phyloP scores from a whole-genome alignment of 2,888 invertebrate genomes.

The Alviniconcha strummeri region DNA sequence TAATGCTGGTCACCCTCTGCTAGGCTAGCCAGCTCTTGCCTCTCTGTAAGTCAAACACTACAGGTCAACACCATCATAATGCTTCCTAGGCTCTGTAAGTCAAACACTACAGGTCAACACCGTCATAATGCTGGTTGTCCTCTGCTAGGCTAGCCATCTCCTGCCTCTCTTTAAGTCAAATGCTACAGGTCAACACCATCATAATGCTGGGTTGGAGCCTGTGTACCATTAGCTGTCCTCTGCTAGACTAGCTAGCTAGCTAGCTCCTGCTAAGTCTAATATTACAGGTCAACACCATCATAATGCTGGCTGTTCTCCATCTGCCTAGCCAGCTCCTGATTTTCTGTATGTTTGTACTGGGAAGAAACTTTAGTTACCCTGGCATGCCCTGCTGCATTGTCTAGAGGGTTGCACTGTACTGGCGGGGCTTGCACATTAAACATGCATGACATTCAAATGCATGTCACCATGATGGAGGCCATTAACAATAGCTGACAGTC shows the following conservation, averaged over 20 bases:
- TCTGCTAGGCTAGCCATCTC: conserved; percentile 12
- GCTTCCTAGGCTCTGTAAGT: too few species aligned
- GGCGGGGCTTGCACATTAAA: too few species aligned
- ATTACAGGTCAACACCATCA: neutral
- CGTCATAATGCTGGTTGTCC: neutral
- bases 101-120: too few species aligned
- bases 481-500: too few species aligned
- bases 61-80: neutral
- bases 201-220: neutral
- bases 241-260: conserved; percentile 8
- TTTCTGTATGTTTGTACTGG: neutral
- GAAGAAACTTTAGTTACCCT: too few species aligned
- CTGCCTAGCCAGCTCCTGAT: conserved; percentile 3
- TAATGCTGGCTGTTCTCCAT: neutral
- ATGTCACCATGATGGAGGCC: too few species aligned
- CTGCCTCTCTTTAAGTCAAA: neutral
- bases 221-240: neutral
- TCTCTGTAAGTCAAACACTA: neutral
- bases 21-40: conserved; percentile 7
- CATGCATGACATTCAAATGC: too few species aligned
- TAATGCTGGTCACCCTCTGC: conserved; percentile 1
- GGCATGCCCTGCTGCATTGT: too few species aligned
- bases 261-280: neutral
- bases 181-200: too few species aligned
- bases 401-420: too few species aligned